Base-by-base conservation (phyloP, 2,797 vertebrate species). In the Enteromius anoplus region DNA sequence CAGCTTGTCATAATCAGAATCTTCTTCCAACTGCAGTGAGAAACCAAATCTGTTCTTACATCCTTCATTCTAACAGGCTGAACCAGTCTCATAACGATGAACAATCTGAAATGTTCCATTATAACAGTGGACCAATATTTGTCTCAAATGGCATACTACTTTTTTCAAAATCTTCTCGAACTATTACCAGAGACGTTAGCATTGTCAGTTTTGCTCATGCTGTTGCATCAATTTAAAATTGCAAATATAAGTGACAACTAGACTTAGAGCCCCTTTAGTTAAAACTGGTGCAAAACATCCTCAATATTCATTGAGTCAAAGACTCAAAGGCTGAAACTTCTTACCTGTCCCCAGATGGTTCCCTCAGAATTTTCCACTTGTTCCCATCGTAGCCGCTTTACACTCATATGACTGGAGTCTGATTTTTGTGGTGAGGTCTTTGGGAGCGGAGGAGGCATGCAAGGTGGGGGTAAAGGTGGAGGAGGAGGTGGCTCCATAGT, bases 311-410 rank as follows among this genome's bases (percentile, higher is more conserved):
- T 51, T 15, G 11, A 60, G 37, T 42, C n/a, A 23, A 51, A 55
- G 19, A 78, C 17, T 42, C 5, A 64, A 15, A 72, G 17, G 10
- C 65, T 70, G 37, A 23, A 34, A n/a, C n/a, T 75, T 21, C 75
- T 91, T 87, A 97, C 98, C 96, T 99, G 97, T 6, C 98, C 98
- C 98, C 98, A 99, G 88, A 99, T 99, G 40, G 98, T 99, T 60
- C 98, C 98, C 88, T 99, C 98, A 0, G 98, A 99, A 89, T 99
- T 98, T 89, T 99, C 97, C 92, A 99, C 97, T 88, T 99, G 98
- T 90, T 99, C 98, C 98, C 98, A 99, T 21, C 98, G 96, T 86
- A 99, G 93, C 84, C 97, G 95, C 92, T 99, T 99, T 84, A 99
- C 98, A 0, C 96, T 99, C 98, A 98, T 97, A 92, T 99, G 98